Percentiles rank a stretch among this genome's conserved stretches.
phyloP scores from a whole-genome alignment of 2,797 vertebrate genomes.

The Falco novaeseelandiae region DNA sequence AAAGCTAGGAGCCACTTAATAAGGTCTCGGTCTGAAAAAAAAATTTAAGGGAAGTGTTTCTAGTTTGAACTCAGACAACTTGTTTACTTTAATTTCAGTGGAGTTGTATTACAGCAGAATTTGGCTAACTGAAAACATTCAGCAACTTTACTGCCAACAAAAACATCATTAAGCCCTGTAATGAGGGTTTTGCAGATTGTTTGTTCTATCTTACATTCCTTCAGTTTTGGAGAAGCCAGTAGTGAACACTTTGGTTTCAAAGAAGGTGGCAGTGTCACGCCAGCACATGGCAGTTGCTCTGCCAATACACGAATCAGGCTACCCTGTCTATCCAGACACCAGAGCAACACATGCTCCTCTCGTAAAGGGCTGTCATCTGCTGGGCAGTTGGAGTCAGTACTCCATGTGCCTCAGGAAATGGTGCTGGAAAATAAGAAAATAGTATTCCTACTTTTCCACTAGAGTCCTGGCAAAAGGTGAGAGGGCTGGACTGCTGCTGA shows the following conservation, averaged over 20 bases:
- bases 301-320: neutral
- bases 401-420: neutral
- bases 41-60: neutral
- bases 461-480: neutral
- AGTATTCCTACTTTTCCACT: neutral
- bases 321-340: accelerated
- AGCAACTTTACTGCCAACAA: constrained; percentile 20
- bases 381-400: neutral
- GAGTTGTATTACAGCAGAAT: neutral
- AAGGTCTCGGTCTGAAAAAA: neutral
- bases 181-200: neutral
- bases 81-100: neutral
- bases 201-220: neutral
- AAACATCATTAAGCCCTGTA: neutral
- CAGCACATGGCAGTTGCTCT: neutral
- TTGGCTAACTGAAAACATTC: neutral
- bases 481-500: neutral
- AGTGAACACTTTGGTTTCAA: neutral
- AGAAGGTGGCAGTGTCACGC: neutral
- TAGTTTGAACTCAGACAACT: neutral
- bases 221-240: neutral
- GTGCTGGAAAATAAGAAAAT: neutral
- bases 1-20: neutral
- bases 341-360: neutral
- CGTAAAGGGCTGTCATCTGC: neutral